Conservation (phyloP, 2,888 invertebrate genomes). For the Venusia cambrica region DNA sequence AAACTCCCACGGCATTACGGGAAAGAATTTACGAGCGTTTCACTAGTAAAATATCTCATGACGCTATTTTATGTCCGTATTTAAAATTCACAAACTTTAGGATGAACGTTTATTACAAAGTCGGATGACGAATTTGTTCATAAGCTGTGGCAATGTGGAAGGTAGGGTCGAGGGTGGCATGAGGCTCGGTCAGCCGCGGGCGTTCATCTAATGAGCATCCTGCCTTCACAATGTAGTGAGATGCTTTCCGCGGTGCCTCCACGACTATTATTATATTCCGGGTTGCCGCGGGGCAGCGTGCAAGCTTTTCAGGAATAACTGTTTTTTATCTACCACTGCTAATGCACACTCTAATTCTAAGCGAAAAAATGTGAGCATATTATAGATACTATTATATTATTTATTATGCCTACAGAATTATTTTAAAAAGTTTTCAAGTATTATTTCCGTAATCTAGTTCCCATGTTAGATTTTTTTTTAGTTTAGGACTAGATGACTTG, state of each 20-base stretch:
- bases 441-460: too few species aligned
- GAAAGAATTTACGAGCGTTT: too few species aligned
- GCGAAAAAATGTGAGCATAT: slow-evolving; percentile 37
- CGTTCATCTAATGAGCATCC: slow-evolving; percentile 79
- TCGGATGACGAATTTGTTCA: slow-evolving; percentile 18
- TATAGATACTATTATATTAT: too few species aligned
- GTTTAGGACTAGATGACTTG: too few species aligned
- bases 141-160: slow-evolving; percentile 37
- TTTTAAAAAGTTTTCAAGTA: too few species aligned
- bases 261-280: slow-evolving; percentile 74
- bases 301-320: slow-evolving; percentile 68
- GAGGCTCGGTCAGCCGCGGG: slow-evolving; percentile 52
- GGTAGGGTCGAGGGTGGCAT: slow-evolving; percentile 44
- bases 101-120: slow-evolving; percentile 18
- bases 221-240: slow-evolving; percentile 75
- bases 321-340: slow-evolving; percentile 50
- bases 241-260: slow-evolving; percentile 67
- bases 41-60: too few species aligned
- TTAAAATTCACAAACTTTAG: slow-evolving; percentile 1
- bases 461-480: too few species aligned
- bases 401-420: too few species aligned
- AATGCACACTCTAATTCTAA: slow-evolving; percentile 56
- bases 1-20: too few species aligned
- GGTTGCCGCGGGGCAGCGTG: slow-evolving; percentile 56
- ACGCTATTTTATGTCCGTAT: slow-evolving; percentile 12